Conservation (phyloP, 2,888 invertebrate species). For the Dilophus febrilis region DNA sequence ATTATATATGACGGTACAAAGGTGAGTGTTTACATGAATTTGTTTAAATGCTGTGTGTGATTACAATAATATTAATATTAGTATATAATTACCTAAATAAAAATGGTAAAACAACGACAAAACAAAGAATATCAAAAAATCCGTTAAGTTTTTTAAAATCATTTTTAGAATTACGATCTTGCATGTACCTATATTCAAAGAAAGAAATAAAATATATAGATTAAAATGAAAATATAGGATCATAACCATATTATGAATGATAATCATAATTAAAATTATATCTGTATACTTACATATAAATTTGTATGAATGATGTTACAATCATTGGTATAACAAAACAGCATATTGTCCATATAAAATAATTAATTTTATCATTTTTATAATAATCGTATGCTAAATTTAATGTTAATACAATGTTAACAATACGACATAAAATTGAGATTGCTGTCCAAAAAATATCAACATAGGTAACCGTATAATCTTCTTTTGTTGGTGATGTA, state of each 20-base stretch:
- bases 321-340: conserved; percentile 19
- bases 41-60: too few relatives aligned
- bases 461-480: conserved; percentile 7
- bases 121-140: conserved; percentile 12
- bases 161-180: conserved; percentile 15
- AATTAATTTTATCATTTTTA: conserved; percentile 15
- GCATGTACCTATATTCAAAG: conserved; percentile 14
- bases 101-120: conserved; percentile 18
- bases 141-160: conserved; percentile 9
- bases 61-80: background rate
- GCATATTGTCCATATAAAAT: conserved; percentile 19
- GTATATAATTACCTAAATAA: conserved; percentile 16
- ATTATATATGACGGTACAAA: too few relatives aligned
- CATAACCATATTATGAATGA: background rate
- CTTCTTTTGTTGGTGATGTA: conserved; percentile 3
- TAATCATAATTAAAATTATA: background rate
- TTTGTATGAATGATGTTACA: conserved; percentile 18
- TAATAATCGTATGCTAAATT: conserved; percentile 18
- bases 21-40: too few relatives aligned
- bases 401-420: conserved; percentile 17
- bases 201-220: background rate
- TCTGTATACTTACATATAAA: conserved; percentile 18
- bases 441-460: conserved; percentile 2
- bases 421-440: conserved; percentile 18
- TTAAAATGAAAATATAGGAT: background rate